phyloP scores from a whole-genome alignment of 2,888 invertebrate species.

The Chloromyia formosa region DNA sequence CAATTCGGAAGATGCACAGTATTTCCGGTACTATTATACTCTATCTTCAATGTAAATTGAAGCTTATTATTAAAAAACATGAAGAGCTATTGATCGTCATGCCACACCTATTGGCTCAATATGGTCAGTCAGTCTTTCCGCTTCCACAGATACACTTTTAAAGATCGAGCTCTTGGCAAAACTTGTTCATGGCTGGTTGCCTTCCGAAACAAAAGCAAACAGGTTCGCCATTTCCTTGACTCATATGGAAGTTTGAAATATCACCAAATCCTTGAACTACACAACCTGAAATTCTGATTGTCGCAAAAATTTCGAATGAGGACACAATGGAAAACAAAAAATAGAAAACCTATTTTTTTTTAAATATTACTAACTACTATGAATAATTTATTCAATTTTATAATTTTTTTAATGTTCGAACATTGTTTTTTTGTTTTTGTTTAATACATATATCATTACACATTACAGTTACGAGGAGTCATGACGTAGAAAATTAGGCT shows the following conservation, averaged over 20 bases:
- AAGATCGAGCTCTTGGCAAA: background rate
- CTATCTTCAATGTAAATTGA: too few species aligned
- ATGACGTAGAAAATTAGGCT: slow-evolving; percentile 9
- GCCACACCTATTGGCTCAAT: too few species aligned
- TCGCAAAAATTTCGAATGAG: background rate
- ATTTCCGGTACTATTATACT: too few species aligned
- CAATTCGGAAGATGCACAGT: too few species aligned
- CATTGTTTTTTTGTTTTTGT: slow-evolving; percentile 18
- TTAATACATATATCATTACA: slow-evolving; percentile 38
- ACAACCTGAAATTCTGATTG: background rate
- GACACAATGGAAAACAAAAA: too few species aligned
- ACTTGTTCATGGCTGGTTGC: background rate
- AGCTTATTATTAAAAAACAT: too few species aligned
- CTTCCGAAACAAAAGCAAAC: background rate
- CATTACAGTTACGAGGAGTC: slow-evolving; percentile 40
- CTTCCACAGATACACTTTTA: too few species aligned
- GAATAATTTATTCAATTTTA: slow-evolving; percentile 43
- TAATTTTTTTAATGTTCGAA: slow-evolving; percentile 40
- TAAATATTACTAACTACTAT: slow-evolving; percentile 38
- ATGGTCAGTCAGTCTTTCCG: too few species aligned
- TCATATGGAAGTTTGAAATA: slow-evolving; percentile 2
- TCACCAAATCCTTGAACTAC: slow-evolving; percentile 31
- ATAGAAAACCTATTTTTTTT: slow-evolving; percentile 33
- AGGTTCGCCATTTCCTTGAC: slow-evolving; percentile 23
- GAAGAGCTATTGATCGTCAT: too few species aligned